Conservation (phyloP, 1,140 invertebrate genomes). For the Mamestra configurata region DNA sequence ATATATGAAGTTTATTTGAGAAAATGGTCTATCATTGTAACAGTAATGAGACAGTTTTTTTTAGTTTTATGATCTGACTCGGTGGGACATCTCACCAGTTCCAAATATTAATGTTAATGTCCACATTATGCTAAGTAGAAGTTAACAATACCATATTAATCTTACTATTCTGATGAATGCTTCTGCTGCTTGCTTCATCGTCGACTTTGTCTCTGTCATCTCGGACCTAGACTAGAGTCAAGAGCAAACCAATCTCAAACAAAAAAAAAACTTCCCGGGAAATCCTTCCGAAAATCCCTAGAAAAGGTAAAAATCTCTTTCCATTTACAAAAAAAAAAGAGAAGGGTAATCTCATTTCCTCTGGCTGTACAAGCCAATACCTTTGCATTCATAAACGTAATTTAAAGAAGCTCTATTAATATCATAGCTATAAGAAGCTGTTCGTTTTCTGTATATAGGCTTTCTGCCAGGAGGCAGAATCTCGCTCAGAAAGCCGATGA, state of each 20-base stretch:
- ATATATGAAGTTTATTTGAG: slow-evolving; percentile 12
- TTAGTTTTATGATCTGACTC: neutral
- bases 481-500: slow-evolving; percentile 24
- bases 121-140: neutral
- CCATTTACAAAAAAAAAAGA: too few relatives aligned
- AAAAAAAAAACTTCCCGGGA: too few relatives aligned
- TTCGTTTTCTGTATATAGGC: neutral
- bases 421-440: neutral
- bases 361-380: neutral
- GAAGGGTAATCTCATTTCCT: neutral
- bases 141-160: neutral
- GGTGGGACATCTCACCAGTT: neutral
- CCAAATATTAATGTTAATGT: too few relatives aligned
- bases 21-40: neutral
- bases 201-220: too few relatives aligned
- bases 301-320: too few relatives aligned
- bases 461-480: neutral
- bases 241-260: too few relatives aligned
- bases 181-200: too few relatives aligned
- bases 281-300: too few relatives aligned
- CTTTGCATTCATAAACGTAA: neutral
- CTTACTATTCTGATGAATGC: neutral
- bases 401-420: neutral
- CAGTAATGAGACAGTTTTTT: slow-evolving; percentile 8
- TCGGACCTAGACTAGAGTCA: too few relatives aligned